Evolutionary conservation across 1,140 invertebrate species (phyloP).

Genomic region (Halotydeus destructor): DNA sequence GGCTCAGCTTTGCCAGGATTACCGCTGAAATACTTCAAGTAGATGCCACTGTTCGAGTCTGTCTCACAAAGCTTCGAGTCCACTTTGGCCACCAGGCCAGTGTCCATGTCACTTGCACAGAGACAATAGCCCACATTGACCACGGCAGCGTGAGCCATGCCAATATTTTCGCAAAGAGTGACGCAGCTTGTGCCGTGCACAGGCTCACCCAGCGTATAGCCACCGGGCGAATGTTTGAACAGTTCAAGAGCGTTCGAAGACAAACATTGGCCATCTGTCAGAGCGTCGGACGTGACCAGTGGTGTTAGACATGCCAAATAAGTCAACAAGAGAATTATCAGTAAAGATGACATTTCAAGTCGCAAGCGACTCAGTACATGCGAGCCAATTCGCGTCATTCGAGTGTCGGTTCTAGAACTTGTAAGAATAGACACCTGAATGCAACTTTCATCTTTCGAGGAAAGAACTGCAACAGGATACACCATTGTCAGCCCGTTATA

Average conservation of each 20-base stretch:
- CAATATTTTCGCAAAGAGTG: slow-evolving; percentile 15
- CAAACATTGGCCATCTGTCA: slow-evolving; percentile 17
- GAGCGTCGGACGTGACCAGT: neutral
- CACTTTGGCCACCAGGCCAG: neutral
- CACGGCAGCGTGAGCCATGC: slow-evolving; percentile 17
- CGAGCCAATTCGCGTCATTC: too few relatives aligned
- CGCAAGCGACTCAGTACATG: too few relatives aligned
- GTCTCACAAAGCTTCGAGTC: neutral
- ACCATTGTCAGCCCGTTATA: too few relatives aligned
- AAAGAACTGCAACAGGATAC: too few relatives aligned
- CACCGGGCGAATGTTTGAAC: slow-evolving; percentile 17
- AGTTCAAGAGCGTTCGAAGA: slow-evolving; percentile 13
- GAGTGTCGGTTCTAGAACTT: too few relatives aligned
- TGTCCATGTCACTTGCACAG: slow-evolving; percentile 11
- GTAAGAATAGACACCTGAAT: too few relatives aligned
- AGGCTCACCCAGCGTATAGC: slow-evolving; percentile 15
- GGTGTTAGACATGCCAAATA: neutral
- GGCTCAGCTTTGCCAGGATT: neutral
- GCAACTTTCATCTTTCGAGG: too few relatives aligned
- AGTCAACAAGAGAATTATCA: neutral
- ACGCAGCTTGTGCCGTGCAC: slow-evolving; percentile 12
- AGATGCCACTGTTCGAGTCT: slow-evolving; percentile 1
- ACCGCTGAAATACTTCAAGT: slow-evolving; percentile 5
- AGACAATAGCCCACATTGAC: slow-evolving; percentile 13
- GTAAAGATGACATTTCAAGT: too few relatives aligned